phyloP scores from a whole-genome alignment of 2,797 vertebrate species.

The Heterohyrax brucei region DNA sequence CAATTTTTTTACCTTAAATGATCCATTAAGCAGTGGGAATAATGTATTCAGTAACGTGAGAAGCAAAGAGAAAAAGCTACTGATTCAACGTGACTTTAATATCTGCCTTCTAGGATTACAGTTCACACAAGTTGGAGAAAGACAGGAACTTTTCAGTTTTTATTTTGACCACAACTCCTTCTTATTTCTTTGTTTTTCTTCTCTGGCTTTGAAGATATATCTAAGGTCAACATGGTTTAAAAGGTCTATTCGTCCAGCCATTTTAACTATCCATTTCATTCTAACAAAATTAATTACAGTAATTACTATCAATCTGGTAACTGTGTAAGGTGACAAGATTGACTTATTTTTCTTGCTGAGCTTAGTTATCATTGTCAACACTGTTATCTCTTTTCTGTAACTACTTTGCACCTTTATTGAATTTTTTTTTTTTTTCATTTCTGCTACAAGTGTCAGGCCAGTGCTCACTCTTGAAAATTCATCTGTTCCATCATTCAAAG shows the following conservation, averaged over 20 bases:
- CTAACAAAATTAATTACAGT: not conserved
- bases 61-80: not conserved
- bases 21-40: not conserved
- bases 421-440: not conserved
- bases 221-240: not conserved
- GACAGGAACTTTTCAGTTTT: not conserved
- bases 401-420: fast-evolving
- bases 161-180: not conserved
- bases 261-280: not conserved
- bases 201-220: not conserved
- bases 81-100: not conserved
- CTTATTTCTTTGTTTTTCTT: constrained; percentile 8
- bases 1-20: constrained; percentile 33
- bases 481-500: constrained; percentile 53
- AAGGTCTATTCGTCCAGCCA: not conserved
- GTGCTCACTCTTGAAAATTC: not conserved
- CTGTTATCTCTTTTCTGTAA: not conserved
- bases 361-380: not conserved
- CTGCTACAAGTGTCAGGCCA: not conserved
- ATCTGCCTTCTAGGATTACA: not conserved
- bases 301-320: not conserved
- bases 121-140: not conserved
- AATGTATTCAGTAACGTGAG: not conserved
- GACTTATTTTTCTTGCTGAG: not conserved
- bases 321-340: not conserved